A percentile compares a stretch with the other conserved stretches of the same genome.
phyloP scores from a whole-genome alignment of 1,140 invertebrate genomes.

The Aricia agestis region DNA sequence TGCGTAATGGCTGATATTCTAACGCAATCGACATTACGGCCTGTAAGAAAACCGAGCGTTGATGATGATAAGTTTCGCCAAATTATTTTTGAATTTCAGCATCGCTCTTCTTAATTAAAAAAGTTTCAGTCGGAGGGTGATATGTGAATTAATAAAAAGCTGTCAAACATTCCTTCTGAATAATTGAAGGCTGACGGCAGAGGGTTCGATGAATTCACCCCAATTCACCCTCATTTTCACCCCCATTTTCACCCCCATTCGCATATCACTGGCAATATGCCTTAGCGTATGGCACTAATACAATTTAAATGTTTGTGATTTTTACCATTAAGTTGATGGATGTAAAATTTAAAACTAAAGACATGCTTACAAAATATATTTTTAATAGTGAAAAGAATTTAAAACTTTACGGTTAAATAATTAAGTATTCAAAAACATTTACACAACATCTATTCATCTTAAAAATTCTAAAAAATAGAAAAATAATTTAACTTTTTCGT shows the following conservation, averaged over 20 bases:
- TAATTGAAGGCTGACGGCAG: slow-evolving; percentile 30
- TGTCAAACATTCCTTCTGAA: slow-evolving; percentile 47
- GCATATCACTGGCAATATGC: neutral
- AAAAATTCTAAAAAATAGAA: neutral
- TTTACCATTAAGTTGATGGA: neutral
- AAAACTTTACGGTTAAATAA: too few relatives aligned
- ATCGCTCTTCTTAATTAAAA: slow-evolving; percentile 57
- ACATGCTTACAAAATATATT: too few relatives aligned
- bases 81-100: slow-evolving; percentile 16
- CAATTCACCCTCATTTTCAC: neutral
- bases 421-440: too few relatives aligned
- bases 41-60: neutral
- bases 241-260: neutral
- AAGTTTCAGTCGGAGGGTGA: slow-evolving; percentile 46
- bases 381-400: too few relatives aligned
- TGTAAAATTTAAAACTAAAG: too few relatives aligned
- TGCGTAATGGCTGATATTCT: too few relatives aligned
- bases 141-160: slow-evolving; percentile 52
- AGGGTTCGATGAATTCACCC: neutral
- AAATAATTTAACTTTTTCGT: neutral
- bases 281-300: neutral
- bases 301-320: neutral
- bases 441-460: too few relatives aligned
- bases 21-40: too few relatives aligned
- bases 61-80: neutral